Evolutionary conservation across 2,888 invertebrate species (phyloP).

Genomic region (Cephus sareptanus): DNA sequence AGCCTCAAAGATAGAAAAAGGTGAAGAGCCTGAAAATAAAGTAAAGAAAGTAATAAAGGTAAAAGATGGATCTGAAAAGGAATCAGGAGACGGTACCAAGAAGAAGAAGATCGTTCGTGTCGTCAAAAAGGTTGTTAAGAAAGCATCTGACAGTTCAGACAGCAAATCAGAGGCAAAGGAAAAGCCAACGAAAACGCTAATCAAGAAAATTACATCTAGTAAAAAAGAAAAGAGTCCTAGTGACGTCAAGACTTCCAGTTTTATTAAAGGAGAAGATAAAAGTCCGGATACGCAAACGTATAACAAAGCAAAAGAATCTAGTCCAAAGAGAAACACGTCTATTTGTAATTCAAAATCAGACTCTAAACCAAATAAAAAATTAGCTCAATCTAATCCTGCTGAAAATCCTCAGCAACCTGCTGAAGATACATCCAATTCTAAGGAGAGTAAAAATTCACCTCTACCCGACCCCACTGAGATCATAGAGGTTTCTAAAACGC

Average conservation of each 20-base stretch:
- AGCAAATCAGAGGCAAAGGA: conserved; percentile 46
- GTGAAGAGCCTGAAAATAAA: conserved; percentile 41
- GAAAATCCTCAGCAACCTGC: not conserved
- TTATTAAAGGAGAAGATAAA: conserved; percentile 19
- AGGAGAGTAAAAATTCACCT: not conserved
- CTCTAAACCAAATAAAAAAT: conserved; percentile 11
- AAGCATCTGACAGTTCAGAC: conserved; percentile 47
- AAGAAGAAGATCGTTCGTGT: conserved; percentile 53
- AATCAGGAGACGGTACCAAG: conserved; percentile 41
- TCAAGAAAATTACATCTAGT: conserved; percentile 27
- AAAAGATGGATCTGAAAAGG: conserved; percentile 38
- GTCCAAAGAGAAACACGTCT: not conserved
- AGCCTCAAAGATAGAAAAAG: conserved; percentile 31
- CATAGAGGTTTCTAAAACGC: not conserved
- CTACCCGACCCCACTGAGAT: not conserved
- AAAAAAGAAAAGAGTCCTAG: conserved; percentile 27
- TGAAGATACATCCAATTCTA: not conserved
- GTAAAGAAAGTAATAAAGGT: conserved; percentile 38
- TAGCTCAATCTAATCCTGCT: not conserved
- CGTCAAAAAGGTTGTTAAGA: conserved; percentile 55
- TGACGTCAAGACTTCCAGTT: not conserved
- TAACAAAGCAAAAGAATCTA: not conserved
- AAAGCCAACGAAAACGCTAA: conserved; percentile 31
- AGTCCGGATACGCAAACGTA: conserved; percentile 21
- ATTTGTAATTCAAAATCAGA: conserved; percentile 5